These are phyloP conservation scores for Gasterosteus nipponicus DNA, from an alignment of 2,113 vertebrate species.

Conservation along the genomic window DNA sequence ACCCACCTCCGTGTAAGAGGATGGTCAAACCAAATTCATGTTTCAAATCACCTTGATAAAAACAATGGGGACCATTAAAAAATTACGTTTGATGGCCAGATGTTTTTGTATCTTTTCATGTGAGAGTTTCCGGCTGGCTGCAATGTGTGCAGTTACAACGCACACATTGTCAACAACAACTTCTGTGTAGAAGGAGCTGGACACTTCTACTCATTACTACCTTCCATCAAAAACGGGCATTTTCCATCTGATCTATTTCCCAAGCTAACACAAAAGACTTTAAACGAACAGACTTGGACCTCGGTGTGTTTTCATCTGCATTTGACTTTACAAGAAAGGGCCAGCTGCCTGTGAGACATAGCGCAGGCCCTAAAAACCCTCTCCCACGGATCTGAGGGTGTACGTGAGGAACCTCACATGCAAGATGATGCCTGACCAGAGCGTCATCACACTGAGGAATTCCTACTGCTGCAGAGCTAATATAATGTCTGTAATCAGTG, in stretches of 20 bases:
- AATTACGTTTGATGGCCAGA: background rate
- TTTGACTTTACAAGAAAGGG: too few species aligned
- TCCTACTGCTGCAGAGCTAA: background rate
- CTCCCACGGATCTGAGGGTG: background rate
- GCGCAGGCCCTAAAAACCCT: background rate
- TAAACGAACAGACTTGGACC: background rate
- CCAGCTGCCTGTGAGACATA: background rate
- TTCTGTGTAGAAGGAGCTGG: too few species aligned
- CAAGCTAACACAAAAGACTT: background rate
- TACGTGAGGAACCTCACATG: conserved; percentile 12
- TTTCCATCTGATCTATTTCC: background rate
- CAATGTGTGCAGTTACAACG: background rate
- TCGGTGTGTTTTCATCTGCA: background rate
- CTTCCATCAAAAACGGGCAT: too few species aligned
- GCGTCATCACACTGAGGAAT: background rate
- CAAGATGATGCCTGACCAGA: background rate
- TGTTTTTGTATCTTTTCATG: background rate
- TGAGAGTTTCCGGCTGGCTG: background rate
- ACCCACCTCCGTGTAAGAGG: background rate
- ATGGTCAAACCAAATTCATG: background rate
- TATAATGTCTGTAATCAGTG: background rate
- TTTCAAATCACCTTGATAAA: background rate
- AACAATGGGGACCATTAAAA: background rate
- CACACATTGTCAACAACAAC: background rate
- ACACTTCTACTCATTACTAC: background rate